Evolutionary conservation across 2,888 invertebrate genomes (phyloP), one percentile per base, ranked within the genome.

Genomic region (Halocaridina rubra): DNA sequence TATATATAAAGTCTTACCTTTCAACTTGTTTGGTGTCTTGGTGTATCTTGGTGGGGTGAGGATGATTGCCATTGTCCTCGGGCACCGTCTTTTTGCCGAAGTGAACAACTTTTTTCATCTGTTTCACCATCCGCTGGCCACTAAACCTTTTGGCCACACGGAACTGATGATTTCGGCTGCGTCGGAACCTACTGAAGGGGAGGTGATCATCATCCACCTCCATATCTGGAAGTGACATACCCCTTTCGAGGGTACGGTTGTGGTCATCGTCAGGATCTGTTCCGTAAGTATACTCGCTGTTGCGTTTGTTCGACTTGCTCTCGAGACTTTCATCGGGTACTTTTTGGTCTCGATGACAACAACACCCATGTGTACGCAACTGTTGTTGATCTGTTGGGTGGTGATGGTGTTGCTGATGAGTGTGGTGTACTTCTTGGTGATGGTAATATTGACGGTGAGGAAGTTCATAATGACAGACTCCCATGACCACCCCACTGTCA

Each of bases 401-500:
- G n/a, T 13, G 27, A 10, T 10, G 16, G 53, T 30, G 71, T 24
- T 32, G 72, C 24, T 32, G 80, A 29, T 32, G 3, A 22, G 46
- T 1, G 27, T 33, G 30, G 22, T 59, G 46, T 0, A 8, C 27
- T 3, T 33, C 24, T 3, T 64, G 24, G 24, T 22, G 24, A 2
- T 64, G 71, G 24, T 4, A 22, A 19, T 53, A 3, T 3, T 16
- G 10, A 10, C 3, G n/a, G 53, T 13, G 53, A 13, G 16, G 19
- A 30, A n/a, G 2, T 53, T 57, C 59, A 57, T 3, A n/a, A 0
- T 19, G n/a, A n/a, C n/a, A 19, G n/a, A 53, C 53, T 53, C 81
- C 61, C 71, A 82, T 4, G 33, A 67, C 76, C 29, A 82, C 77
- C 5, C 81, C 81, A 61, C 81, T 82, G 76, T 82, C 81, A 16